Evolutionary conservation across 23 tunicate species (phyloP), one percentile per base, ranked within the genome.

Genomic region (Styela clava): DNA sequence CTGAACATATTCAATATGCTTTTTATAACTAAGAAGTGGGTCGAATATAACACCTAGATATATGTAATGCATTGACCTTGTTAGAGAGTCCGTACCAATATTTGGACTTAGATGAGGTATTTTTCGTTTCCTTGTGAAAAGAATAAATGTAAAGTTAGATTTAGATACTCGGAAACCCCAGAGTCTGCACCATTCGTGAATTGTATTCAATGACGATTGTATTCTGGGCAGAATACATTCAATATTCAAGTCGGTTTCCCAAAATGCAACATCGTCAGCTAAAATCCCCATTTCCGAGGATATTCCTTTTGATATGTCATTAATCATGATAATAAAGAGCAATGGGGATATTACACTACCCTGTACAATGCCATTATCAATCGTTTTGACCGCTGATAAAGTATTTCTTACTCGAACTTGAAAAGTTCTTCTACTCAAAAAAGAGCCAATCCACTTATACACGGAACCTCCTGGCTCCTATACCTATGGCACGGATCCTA

Each of bases 241-340:
- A 19, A 61, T 21, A 21, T 61, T 61, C 20, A 61, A 21, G 21
- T 31, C 73, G 27, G 31, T 68, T 16, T 21, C 16, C 73, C 73
- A 68, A 24, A 68, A 24, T 29, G 73, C 73, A 21, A 29, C 24
- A 21, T 68, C 73, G 28, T 68, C 28, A 20, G 73, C 73, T 29
- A 68, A 68, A 21, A 68, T 29, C 16, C 31, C 24, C 24, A 24
- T 68, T 12, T 68, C 73, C 12, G 27, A 68, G 28, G 31, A 16
- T 16, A 68, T 68, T 12, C 16, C 16, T 24, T 20, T 16, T 24
- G 73, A 31, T 16, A 68, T 16, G 73, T 68, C 73, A 24, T 68
- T 68, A 24, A 68, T 68, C 73, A 68, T 68, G 28, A 68, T 31
- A 18, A 31, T 16, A 31, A 68, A 68, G 73, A 68, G 73, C 16